Percentiles rank a stretch among this genome's conserved stretches.
Evolutionary conservation across 1,140 invertebrate species (phyloP).

Genomic region (Heliconius congener): DNA sequence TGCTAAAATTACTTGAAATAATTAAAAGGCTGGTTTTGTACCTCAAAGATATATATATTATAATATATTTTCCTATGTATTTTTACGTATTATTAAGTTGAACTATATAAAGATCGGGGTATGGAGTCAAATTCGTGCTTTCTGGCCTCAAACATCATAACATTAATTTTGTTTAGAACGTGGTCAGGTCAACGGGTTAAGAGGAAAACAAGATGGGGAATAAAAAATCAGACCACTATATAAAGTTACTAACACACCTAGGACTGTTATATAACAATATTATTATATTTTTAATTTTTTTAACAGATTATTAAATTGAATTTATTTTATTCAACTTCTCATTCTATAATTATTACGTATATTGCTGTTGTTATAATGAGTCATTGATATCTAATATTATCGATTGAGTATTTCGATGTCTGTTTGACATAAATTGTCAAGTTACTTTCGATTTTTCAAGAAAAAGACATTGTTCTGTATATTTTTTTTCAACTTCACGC

Average conservation of each 20-base stretch:
- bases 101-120: neutral
- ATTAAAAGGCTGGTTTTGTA: neutral
- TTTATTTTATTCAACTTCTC: no score
- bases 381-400: no score
- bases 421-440: no score
- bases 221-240: conserved; percentile 42
- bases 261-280: conserved; percentile 23
- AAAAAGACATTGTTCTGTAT: no score
- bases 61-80: neutral
- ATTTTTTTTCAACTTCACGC: no score
- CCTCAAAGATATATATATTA: neutral
- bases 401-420: no score
- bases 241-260: conserved; percentile 49
- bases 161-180: conserved; percentile 16
- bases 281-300: neutral
- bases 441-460: no score
- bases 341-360: no score
- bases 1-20: no score
- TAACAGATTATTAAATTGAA: neutral
- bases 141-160: conserved; percentile 9
- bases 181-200: conserved; percentile 64
- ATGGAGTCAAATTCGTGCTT: neutral
- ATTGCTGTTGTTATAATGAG: no score
- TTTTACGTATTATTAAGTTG: neutral
- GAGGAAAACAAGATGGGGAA: conserved; percentile 56